Evolutionary conservation across 2,888 invertebrate species (phyloP), one percentile per base, ranked within the genome.

Genomic region (Adelphocoris suturalis): DNA sequence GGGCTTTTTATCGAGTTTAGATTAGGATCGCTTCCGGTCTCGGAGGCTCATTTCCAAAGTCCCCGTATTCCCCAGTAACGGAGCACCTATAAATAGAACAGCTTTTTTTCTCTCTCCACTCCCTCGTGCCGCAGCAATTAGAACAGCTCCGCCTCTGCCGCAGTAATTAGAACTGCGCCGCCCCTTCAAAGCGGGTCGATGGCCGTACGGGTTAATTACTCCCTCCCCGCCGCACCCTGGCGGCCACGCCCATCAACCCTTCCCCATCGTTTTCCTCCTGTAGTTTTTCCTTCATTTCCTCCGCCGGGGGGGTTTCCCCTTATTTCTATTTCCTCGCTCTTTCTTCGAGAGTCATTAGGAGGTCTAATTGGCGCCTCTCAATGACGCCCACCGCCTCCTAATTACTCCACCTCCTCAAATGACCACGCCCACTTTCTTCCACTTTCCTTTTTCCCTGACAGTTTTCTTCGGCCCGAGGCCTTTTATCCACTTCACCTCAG

Each of bases 101-200:
- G 52, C 5, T 7, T 37, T 2, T 37, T 37, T 37, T 37, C 14
- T 12, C 52, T 16, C 19, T 61, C 61, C 61, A 3, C 2, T 3
- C 0, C n/a, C n/a, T 52, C 52, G 13, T 61, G 61, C 61, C 61
- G 61, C 61, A 61, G 61, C 61, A 61, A 61, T 61, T 61, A 61
- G 61, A 61, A 61, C 61, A 61, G 61, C 61, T n/a, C 61, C 61
- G 61, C 61, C 61, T n/a, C 19, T 16, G 61, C 61, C 61, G 61
- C 61, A 61, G 61, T 61, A 61, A 61, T 61, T 61, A 61, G 61
- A 61, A 61, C 19, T 4, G 61, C 61, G 61, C 61, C 61, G n/a
- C 19, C 61, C 61, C 61, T 9, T 14, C 16, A 9, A 61, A 61
- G 61, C 61, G 19, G 61, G 61, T 61, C 61, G 61, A 61, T 61